Conservation (phyloP, 2,113 vertebrate species). For the Piprites chloris region DNA sequence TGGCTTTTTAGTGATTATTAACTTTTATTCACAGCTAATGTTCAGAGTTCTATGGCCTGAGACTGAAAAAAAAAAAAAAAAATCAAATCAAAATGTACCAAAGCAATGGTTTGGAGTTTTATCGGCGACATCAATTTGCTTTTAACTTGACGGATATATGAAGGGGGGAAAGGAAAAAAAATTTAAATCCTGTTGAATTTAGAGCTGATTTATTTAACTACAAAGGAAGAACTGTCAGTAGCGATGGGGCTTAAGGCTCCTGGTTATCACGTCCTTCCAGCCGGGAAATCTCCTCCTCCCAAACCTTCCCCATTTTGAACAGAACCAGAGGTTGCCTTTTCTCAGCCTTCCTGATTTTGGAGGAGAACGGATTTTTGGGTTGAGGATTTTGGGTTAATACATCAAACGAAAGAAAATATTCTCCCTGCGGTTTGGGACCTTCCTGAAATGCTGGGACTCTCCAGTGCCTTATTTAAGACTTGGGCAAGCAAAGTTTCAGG, state of each 20-base stretch:
- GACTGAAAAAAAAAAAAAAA: background rate
- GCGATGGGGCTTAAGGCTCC: background rate
- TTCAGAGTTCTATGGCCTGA: background rate
- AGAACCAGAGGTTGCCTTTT: background rate
- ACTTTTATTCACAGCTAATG: background rate
- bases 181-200: background rate
- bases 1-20: background rate
- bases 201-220: background rate
- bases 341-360: background rate
- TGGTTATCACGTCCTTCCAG: background rate
- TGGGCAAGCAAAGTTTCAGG: background rate
- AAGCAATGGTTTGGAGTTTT: background rate
- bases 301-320: background rate
- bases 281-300: background rate
- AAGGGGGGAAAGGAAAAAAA: background rate
- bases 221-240: background rate
- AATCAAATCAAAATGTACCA: background rate
- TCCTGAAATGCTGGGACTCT: background rate
- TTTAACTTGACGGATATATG: background rate
- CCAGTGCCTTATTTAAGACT: background rate
- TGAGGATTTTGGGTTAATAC: background rate
- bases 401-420: background rate
- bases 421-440: background rate
- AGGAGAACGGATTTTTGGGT: background rate
- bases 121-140: background rate